Evolutionary conservation across 2,797 vertebrate species (phyloP).

Genomic region (Gobio occitaniae): DNA sequence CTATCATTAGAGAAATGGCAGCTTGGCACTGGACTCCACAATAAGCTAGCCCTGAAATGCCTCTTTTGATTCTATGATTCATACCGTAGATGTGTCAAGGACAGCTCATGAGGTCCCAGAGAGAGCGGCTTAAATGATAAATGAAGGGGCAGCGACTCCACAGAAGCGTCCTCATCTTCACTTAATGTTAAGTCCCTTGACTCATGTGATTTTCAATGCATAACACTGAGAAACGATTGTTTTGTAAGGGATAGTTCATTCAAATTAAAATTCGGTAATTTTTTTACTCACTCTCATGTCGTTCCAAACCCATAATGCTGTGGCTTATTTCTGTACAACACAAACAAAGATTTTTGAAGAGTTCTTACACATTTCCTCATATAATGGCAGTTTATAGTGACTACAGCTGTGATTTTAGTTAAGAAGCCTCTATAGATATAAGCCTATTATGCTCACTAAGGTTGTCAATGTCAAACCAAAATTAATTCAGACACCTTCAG

Average conservation of each 20-base stretch:
- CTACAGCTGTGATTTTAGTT: neutral
- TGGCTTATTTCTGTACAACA: neutral
- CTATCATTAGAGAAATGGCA: conserved; percentile 42
- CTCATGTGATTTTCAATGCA: neutral
- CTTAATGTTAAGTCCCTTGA: conserved; percentile 5
- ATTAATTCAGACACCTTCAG: too few relatives aligned
- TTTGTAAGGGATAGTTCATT: neutral
- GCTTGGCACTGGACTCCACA: conserved; percentile 30
- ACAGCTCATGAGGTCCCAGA: conserved; percentile 21
- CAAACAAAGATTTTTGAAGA: neutral
- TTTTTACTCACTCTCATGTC: neutral
- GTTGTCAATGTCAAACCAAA: too few relatives aligned
- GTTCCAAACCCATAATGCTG: neutral
- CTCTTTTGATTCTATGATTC: conserved; percentile 36
- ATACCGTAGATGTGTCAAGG: conserved; percentile 33
- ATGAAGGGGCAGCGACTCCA: conserved; percentile 30
- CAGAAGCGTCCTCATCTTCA: conserved; percentile 7
- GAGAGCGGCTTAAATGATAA: conserved; percentile 30
- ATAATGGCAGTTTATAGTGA: neutral
- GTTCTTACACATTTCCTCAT: too few relatives aligned
- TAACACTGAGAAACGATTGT: neutral
- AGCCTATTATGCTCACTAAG: neutral
- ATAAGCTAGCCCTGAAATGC: conserved; percentile 39
- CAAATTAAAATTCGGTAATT: neutral
- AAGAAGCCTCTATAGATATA: neutral